A percentile compares a stretch with the other conserved stretches of the same genome.
phyloP scores from a whole-genome alignment of 2,113 vertebrate genomes.

The Setophaga kirtlandii region DNA sequence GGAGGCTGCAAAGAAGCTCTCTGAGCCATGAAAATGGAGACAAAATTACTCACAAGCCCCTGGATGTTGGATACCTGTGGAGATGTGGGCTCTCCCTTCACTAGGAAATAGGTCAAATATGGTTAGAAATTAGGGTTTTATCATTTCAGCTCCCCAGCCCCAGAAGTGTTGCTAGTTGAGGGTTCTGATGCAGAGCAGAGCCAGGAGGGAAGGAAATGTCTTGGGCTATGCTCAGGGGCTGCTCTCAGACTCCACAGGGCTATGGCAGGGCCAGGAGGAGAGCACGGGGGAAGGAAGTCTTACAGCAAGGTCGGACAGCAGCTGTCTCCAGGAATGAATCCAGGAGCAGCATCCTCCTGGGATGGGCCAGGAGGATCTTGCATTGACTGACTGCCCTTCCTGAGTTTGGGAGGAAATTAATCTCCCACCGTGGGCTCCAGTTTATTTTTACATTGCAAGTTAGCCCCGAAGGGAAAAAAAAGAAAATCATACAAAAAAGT shows the following conservation, averaged over 20 bases:
- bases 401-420: conserved; percentile 41
- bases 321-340: conserved; percentile 54
- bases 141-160: background rate
- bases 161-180: background rate
- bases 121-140: background rate
- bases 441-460: conserved; percentile 60
- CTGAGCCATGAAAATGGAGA: background rate
- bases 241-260: background rate
- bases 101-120: background rate
- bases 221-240: background rate
- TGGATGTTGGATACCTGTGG: background rate
- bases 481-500: conserved; percentile 37
- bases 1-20: background rate
- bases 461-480: background rate
- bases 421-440: conserved; percentile 15
- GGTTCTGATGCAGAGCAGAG: background rate
- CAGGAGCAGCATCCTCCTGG: conserved; percentile 44
- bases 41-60: background rate
- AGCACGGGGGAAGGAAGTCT: conserved; percentile 45
- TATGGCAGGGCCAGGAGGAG: background rate
- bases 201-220: conserved; percentile 36
- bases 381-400: conserved; percentile 51
- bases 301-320: conserved; percentile 14
- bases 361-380: conserved; percentile 54
- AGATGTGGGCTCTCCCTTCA: background rate